Evolutionary conservation across 2,113 vertebrate species (phyloP), one percentile per base, ranked within the genome.

Genomic region (Sylvietta virens): DNA sequence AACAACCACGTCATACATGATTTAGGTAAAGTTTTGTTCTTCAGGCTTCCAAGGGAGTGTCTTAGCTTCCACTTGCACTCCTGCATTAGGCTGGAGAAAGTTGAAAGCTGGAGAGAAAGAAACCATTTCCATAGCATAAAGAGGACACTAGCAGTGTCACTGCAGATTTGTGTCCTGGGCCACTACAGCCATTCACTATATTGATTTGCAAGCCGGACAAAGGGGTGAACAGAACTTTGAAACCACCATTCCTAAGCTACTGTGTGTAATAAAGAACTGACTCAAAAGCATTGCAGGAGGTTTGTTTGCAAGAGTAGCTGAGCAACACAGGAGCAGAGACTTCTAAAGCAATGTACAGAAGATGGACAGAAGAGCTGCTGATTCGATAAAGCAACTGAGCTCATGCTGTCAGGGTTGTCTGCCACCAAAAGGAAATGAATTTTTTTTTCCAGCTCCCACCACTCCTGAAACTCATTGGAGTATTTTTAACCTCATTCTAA

Each of bases 1-100:
- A 65, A 83, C 22, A 45, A 60, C 15, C 3, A 0, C 0, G 0
- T 70, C 45, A 54, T 26, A 42, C 4, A 5, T 31, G n/a, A 30
- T 69, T 81, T 72, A 62, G 23, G 20, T 72, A 72, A 81, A 18
- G 15, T 64, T 86, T 60, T 90, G n/a, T 44, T 82, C 44, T 79
- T 92, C 13, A 58, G 1, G 42, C 30, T 81, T 88, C 62, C 72
- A 42, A 44, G 13, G 31, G 28, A 74, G 10, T 15, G 14, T 20
- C 69, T 81, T 53, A 66, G 13, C 28, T 82, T 81, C 31, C 4
- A 51, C 0, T 20, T 82, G 28, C 28, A 50, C 5, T 90, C 15
- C 21, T 28, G 20, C 23, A 31, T n/a, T 84, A 31, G 58, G 33
- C 30, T 35, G 60, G 37, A 65, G 31, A 57, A 39, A 33, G 27